phyloP scores from a whole-genome alignment of 2,113 vertebrate genomes.

The Atlantisia rogersi region DNA sequence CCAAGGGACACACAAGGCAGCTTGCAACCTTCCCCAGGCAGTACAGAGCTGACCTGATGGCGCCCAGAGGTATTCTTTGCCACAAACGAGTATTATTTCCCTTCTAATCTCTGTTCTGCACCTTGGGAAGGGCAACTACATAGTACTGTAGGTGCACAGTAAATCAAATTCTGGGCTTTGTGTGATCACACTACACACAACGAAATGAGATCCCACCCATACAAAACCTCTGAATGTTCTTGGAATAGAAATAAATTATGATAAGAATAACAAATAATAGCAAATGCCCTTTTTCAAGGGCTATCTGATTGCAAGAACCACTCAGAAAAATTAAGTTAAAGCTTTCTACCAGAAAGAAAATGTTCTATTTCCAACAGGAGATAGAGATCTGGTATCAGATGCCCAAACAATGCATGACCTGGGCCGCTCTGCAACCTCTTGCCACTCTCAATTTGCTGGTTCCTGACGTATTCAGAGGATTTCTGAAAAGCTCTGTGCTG shows the following conservation, averaged over 20 bases:
- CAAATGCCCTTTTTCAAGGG: neutral
- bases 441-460: neutral
- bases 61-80: neutral
- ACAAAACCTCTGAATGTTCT: neutral
- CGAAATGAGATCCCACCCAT: conserved; percentile 14
- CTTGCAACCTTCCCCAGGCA: neutral
- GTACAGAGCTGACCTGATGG: neutral
- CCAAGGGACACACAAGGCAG: neutral
- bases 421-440: neutral
- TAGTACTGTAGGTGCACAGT: neutral
- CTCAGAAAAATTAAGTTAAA: conserved; percentile 13
- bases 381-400: conserved; percentile 6
- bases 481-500: neutral
- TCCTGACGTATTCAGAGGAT: neutral
- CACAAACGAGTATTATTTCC: neutral
- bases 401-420: neutral
- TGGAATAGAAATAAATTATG: neutral
- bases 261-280: conserved; percentile 43
- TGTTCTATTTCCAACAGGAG: neutral
- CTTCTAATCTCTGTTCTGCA: conserved; percentile 20
- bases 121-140: neutral
- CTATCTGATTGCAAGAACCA: conserved; percentile 39
- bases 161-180: conserved; percentile 11
- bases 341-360: conserved; percentile 26
- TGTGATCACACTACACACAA: neutral